A percentile compares a stretch with the other conserved stretches of the same genome.
These are phyloP conservation scores for Sparidentex hasta DNA, from an alignment of 2,797 vertebrate genomes.

Conservation along the genomic window DNA sequence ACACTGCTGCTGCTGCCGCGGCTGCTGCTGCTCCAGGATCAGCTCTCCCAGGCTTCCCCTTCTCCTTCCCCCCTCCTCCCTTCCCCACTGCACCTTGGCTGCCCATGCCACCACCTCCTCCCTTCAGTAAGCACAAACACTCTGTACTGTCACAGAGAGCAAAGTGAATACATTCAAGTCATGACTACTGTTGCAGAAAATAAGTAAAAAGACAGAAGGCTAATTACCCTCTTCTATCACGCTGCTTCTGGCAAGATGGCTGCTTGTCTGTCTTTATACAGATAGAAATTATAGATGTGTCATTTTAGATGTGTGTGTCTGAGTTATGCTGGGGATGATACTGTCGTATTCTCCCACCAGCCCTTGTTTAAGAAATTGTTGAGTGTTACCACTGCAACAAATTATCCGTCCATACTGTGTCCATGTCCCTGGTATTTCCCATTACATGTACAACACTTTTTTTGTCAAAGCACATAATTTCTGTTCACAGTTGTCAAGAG, in stretches of 20 bases:
- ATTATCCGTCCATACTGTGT: background rate
- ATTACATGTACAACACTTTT: background rate
- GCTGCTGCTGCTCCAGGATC: constrained; percentile 76
- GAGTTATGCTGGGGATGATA: background rate
- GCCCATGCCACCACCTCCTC: constrained; percentile 93
- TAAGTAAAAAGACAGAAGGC: background rate
- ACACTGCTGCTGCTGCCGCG: constrained; percentile 60
- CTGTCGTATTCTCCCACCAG: constrained; percentile 2
- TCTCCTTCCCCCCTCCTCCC: constrained; percentile 90
- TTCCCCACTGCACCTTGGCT: constrained; percentile 90
- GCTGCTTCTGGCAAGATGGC: background rate
- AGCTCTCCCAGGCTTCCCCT: constrained; percentile 88
- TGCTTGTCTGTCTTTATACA: too few species aligned
- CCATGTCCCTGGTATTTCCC: background rate
- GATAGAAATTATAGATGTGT: background rate
- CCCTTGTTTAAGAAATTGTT: constrained; percentile 9
- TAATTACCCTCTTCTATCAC: background rate
- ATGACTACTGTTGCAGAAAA: background rate
- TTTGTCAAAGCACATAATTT: background rate
- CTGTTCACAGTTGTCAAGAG: background rate
- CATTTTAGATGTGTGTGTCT: background rate
- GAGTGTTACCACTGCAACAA: background rate
- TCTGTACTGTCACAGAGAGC: background rate
- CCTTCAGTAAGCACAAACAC: constrained; percentile 87
- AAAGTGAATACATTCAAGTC: background rate